Percentiles rank a stretch among this genome's conserved stretches.
Evolutionary conservation across 2,113 vertebrate species (phyloP).

Genomic region (Copsychus sechellarum): DNA sequence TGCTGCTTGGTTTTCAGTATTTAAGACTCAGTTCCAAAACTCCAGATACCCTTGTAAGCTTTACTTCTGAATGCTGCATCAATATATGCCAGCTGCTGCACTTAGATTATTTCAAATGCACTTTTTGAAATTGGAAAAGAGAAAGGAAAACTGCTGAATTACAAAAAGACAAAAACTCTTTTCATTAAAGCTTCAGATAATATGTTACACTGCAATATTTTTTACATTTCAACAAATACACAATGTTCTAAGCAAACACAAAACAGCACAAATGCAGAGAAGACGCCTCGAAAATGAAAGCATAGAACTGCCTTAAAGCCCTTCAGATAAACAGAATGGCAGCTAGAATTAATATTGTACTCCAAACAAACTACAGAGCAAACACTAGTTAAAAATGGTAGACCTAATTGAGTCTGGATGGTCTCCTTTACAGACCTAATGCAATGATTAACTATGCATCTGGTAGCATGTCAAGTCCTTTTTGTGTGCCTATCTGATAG

Average conservation of each 20-base stretch:
- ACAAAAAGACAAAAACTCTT: background rate
- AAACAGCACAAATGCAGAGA: background rate
- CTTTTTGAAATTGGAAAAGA: background rate
- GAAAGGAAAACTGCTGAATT: background rate
- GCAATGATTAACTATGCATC: conserved; percentile 80
- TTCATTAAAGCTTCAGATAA: background rate
- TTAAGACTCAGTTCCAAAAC: background rate
- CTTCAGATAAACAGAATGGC: background rate
- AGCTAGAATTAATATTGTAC: conserved; percentile 21
- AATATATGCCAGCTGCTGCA: background rate
- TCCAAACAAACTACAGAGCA: conserved; percentile 38
- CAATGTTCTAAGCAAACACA: background rate
- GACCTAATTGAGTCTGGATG: conserved; percentile 58
- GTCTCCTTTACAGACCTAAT: conserved; percentile 62
- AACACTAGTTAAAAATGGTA: conserved; percentile 57
- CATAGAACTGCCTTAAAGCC: fast-evolving
- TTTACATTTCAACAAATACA: background rate
- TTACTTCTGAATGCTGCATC: background rate
- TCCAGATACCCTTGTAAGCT: background rate
- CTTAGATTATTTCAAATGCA: background rate
- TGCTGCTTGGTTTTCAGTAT: background rate
- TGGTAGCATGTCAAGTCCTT: conserved; percentile 77
- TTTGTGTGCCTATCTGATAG: conserved; percentile 82
- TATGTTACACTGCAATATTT: background rate
- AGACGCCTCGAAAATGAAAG: background rate